phyloP scores from a whole-genome alignment of 2,113 vertebrate species.

The Corydoras maculifer region DNA sequence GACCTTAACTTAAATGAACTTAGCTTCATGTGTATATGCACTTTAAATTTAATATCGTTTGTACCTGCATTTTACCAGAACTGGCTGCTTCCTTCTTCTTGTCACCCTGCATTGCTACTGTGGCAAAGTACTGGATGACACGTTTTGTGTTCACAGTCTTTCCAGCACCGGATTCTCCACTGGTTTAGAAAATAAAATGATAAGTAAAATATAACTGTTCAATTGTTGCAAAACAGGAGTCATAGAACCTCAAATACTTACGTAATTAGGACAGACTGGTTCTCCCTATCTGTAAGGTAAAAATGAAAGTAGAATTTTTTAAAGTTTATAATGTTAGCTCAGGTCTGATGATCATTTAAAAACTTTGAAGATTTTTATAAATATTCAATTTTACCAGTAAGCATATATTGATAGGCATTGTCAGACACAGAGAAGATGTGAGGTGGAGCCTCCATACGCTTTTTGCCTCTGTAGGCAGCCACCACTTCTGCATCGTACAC shows the following conservation, averaged over 20 bases:
- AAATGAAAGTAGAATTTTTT: not conserved
- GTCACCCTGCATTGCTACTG: constrained; percentile 32
- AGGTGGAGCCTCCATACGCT: constrained; percentile 54
- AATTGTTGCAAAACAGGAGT: not conserved
- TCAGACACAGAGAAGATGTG: constrained; percentile 45
- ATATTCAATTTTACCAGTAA: constrained; percentile 26
- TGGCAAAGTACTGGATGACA: constrained; percentile 45
- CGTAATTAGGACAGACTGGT: constrained; percentile 65
- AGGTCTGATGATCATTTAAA: not conserved
- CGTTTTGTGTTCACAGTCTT: constrained; percentile 46
- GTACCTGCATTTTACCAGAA: constrained; percentile 39
- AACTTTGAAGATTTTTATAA: not conserved
- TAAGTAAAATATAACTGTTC: not conserved
- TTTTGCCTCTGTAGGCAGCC: constrained; percentile 65
- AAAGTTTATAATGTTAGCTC: not conserved
- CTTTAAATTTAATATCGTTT: not conserved
- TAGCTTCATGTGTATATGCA: too few relatives aligned
- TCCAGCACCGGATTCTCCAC: constrained; percentile 46
- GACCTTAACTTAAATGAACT: not conserved
- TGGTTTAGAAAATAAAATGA: constrained; percentile 7
- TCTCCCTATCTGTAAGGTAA: constrained; percentile 45
- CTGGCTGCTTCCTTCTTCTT: not conserved
- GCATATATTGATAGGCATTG: constrained; percentile 41
- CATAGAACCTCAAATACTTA: constrained; percentile 46
- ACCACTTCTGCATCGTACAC: constrained; percentile 72